Evolutionary conservation across 2,797 vertebrate genomes (phyloP).

Genomic region (Leucoraja ocellata): DNA sequence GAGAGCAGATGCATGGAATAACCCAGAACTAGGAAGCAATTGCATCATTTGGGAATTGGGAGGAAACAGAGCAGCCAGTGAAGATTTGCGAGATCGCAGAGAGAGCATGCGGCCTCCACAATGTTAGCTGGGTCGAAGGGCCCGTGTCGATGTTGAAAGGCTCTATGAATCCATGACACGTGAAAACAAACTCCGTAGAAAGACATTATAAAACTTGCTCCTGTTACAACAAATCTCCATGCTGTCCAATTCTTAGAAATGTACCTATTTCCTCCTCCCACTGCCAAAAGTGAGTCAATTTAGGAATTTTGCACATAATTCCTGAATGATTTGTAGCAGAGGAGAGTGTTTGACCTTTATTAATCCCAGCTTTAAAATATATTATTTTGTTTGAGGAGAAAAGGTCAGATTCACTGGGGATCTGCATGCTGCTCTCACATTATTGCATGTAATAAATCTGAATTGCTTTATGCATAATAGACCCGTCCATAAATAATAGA

Average conservation of each 20-base stretch:
- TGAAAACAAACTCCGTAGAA: background rate
- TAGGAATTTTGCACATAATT: background rate
- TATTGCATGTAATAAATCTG: background rate
- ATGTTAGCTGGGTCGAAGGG: no score
- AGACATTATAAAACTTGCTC: background rate
- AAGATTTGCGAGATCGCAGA: no score
- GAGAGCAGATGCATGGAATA: constrained; percentile 24
- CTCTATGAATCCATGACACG: no score
- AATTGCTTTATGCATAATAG: background rate
- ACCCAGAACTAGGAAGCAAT: constrained; percentile 10
- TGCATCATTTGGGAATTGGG: background rate
- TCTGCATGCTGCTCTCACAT: background rate
- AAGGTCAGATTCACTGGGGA: background rate
- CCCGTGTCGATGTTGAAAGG: no score
- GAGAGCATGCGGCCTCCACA: no score
- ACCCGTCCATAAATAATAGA: background rate
- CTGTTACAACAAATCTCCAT: background rate
- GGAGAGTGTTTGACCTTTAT: background rate
- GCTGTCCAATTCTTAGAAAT: background rate
- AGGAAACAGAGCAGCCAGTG: no score
- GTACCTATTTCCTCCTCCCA: background rate
- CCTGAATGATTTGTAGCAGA: background rate
- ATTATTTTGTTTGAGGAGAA: constrained; percentile 11
- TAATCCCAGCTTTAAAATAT: background rate
- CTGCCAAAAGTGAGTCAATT: background rate